These are phyloP conservation scores for Alexandromys fortis DNA, from an alignment of 2,113 vertebrate species.

Conservation along the genomic window DNA sequence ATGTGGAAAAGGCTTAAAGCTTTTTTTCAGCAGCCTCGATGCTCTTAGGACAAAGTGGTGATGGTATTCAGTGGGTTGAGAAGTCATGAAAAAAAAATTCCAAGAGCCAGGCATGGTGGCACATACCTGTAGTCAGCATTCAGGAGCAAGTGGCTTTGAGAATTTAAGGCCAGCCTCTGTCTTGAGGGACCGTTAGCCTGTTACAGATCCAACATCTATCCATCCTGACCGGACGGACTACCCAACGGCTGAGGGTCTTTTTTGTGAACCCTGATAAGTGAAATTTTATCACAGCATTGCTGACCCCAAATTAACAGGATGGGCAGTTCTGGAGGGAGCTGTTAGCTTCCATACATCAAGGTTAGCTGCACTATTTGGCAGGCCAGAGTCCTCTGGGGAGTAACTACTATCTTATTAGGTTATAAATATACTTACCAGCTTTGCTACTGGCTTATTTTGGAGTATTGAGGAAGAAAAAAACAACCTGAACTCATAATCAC, in stretches of 20 bases:
- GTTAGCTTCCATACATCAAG: constrained; percentile 56
- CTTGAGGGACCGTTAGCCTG: not conserved
- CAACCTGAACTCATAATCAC: constrained; percentile 29
- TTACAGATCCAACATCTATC: not conserved
- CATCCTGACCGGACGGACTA: not conserved
- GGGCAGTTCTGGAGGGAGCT: constrained; percentile 40
- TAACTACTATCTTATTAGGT: constrained; percentile 76
- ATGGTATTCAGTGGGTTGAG: not conserved
- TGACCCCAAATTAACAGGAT: constrained; percentile 58
- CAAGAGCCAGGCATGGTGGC: not conserved
- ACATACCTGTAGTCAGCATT: not conserved
- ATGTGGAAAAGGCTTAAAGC: not conserved
- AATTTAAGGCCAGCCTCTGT: not conserved
- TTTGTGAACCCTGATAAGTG: constrained; percentile 43
- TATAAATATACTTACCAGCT: constrained; percentile 77
- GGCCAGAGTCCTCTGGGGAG: constrained; percentile 58
- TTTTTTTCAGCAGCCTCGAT: constrained; percentile 8
- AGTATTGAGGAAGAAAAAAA: constrained; percentile 52
- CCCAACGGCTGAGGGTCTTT: not conserved
- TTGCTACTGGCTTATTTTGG: constrained; percentile 65
- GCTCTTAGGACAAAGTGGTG: not conserved
- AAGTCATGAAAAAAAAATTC: not conserved
- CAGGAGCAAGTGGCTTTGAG: not conserved
- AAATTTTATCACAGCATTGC: constrained; percentile 54
- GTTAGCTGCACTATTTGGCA: constrained; percentile 51